Base-by-base conservation (phyloP, 2,888 invertebrate genomes). In the Aelia acuminata region DNA sequence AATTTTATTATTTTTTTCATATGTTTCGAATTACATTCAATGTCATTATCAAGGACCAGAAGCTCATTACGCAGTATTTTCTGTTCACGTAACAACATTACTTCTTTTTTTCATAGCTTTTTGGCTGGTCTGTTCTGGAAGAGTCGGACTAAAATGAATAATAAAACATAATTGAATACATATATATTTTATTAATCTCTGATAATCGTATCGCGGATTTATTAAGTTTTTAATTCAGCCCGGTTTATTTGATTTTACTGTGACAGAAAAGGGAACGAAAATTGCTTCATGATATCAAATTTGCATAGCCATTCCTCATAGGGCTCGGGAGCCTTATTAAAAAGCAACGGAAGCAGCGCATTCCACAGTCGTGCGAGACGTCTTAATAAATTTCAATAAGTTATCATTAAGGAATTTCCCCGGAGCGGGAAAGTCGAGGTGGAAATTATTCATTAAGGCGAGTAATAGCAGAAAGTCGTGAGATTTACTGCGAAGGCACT, bases 391-490 rank as follows among this genome's bases (percentile, higher is more conserved):
- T 80, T 80, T 80, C 39, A 80, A 80, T 80, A 80, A 80, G 80
- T 80, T 80, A 80, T 80, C 80, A 80, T 80, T 80, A 80, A 80
- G 80, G 80, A 43, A 80, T 80, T 80, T 80, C 80, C 43, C n/a
- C 43, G 43, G 22, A n/a, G 5, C 39, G 80, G 43, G 47, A 80
- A 80, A 80, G 43, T 80, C 80, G 43, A 43, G 80, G 80, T 80
- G 80, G 80, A 80, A 80, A 80, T 80, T 80, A 80, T 80, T 80
- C 80, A 80, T 80, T 80, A 80, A 80, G 43, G n/a, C 22, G 47
- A 80, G 80, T 80, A 80, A 80, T 80, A 80, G 43, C 80, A n/a
- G 80, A 80, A 80, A 80, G 80, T 80, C 80, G n/a, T n/a, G 80
- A 80, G 80, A 80, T 80, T 80, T 80, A 80, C 43, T 39, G 80